Conservation (phyloP, 2,797 vertebrate genomes). For the Notamacropus eugenii region DNA sequence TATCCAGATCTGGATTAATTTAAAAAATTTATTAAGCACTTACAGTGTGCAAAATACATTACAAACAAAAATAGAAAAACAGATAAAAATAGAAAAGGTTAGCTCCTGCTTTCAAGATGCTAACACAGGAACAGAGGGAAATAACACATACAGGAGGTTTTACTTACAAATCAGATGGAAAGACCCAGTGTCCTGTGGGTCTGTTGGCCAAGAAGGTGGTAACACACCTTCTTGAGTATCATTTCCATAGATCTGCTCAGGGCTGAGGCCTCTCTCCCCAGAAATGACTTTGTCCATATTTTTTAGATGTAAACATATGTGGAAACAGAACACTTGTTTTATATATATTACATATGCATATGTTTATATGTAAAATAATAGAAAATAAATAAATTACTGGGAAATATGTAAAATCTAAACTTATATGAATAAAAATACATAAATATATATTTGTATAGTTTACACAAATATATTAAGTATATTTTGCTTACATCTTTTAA, state of each 20-base stretch:
- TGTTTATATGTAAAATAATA: background rate
- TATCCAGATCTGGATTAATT: background rate
- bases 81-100: background rate
- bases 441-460: background rate
- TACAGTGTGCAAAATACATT: background rate
- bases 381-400: background rate
- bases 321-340: background rate
- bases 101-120: background rate
- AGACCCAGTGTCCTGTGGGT: background rate
- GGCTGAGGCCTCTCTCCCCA: background rate
- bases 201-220: background rate
- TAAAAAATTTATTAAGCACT: background rate
- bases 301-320: background rate
- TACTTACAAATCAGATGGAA: background rate
- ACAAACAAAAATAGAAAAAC: no score
- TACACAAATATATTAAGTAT: background rate
- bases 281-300: background rate
- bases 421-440: background rate
- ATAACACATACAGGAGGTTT: background rate
- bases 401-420: background rate
- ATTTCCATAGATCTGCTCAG: background rate
- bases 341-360: no score
- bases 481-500: background rate
- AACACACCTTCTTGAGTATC: background rate
- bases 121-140: background rate